Percentiles rank a stretch among this genome's conserved stretches.
Evolutionary conservation across 2,113 vertebrate species (phyloP).

Genomic region (Erythrolamprus reginae): DNA sequence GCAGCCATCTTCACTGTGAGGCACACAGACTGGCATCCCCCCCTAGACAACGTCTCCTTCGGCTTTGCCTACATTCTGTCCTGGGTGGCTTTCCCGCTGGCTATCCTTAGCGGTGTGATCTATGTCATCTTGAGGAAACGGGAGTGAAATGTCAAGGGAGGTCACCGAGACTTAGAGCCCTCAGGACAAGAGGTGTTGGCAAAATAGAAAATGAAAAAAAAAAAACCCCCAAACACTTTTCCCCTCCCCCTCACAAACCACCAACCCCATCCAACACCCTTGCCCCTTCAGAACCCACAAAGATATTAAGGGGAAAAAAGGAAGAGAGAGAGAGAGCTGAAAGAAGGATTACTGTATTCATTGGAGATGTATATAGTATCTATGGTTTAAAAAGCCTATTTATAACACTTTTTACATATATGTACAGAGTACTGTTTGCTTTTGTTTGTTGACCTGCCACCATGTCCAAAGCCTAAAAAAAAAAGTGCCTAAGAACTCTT

Average conservation of each 20-base stretch:
- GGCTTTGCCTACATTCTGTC: slow-evolving; percentile 95
- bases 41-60: slow-evolving; percentile 48
- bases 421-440: slow-evolving; percentile 99
- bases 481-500: slow-evolving; percentile 85
- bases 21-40: slow-evolving; percentile 77
- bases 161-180: slow-evolving; percentile 24
- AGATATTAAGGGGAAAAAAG: slow-evolving; percentile 24
- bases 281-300: slow-evolving; percentile 54
- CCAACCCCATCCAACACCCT: not conserved
- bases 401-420: slow-evolving; percentile 99
- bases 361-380: slow-evolving; percentile 99
- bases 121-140: slow-evolving; percentile 96
- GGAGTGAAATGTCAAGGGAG: slow-evolving; percentile 66
- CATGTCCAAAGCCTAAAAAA: slow-evolving; percentile 81
- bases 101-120: slow-evolving; percentile 87
- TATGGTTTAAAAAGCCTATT: slow-evolving; percentile 99
- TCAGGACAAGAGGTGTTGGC: slow-evolving; percentile 28
- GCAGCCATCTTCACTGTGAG: slow-evolving; percentile 93
- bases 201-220: slow-evolving; percentile 49
- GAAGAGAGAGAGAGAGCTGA: slow-evolving; percentile 47
- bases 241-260: not conserved
- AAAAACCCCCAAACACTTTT: not conserved
- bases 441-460: slow-evolving; percentile 77
- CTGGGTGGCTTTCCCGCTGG: slow-evolving; percentile 93
- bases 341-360: slow-evolving; percentile 79